Conservation (phyloP, 2,113 vertebrate species). For the Pycnonotus jocosus region DNA sequence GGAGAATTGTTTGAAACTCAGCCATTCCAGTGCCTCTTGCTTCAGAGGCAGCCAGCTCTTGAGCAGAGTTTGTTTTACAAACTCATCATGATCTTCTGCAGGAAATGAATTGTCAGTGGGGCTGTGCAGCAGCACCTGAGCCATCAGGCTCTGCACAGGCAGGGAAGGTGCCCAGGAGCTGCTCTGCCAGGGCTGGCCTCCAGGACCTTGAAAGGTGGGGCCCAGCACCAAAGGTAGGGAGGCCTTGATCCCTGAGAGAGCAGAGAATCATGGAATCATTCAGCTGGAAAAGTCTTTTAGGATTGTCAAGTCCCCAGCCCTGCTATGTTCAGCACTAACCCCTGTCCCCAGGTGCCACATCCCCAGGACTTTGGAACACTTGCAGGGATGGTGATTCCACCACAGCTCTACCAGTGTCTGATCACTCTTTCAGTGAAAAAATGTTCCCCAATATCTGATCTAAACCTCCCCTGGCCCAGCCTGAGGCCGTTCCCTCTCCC, state of each 20-base stretch:
- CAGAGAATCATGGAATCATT: not conserved
- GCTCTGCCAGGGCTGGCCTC: not conserved
- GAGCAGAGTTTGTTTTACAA: not conserved
- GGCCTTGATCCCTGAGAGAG: not conserved
- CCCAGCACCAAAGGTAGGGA: not conserved
- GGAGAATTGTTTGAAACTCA: not conserved
- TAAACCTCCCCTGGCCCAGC: not conserved
- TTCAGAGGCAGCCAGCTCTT: not conserved
- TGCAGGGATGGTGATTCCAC: not conserved
- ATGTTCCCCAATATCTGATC: not conserved
- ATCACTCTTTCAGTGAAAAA: not conserved
- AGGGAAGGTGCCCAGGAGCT: not conserved
- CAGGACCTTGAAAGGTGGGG: not conserved
- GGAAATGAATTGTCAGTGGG: not conserved
- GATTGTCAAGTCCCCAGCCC: not conserved
- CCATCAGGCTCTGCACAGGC: not conserved
- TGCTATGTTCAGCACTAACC: not conserved
- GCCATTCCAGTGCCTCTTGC: not conserved
- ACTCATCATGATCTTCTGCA: not conserved
- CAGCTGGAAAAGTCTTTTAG: not conserved
- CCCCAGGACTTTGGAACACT: not conserved
- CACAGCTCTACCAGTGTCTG: not conserved
- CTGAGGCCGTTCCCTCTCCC: accelerated
- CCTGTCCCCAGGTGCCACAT: not conserved
- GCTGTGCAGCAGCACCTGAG: not conserved